Evolutionary conservation across 2,888 invertebrate species (phyloP), one percentile per base, ranked within the genome.

Genomic region (Cremastinae sp.): DNA sequence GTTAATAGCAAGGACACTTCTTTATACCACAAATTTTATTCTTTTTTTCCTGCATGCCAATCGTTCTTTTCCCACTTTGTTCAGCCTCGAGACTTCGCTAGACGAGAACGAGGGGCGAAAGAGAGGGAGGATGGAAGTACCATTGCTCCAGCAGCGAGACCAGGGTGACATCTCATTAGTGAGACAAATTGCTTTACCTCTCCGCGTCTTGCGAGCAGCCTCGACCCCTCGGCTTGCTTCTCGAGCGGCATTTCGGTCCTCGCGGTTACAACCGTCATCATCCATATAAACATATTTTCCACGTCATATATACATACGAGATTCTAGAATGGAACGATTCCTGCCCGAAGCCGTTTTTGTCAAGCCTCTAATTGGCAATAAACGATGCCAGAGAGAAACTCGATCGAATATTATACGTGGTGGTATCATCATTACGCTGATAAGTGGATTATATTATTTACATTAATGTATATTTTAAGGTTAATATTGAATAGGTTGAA

Each of bases 161-260:
- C 84, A 83, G 88, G 86, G 86, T 89, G 89, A 89, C 89, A 89
- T 88, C 89, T 89, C 89, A 89, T 89, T 89, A 89, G 88, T 81
- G 88, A 89, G 88, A 89, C 89, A 89, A 89, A 89, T 89, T 88
- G 89, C 88, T 87, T 87, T 83, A 86, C 86, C 87, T 87, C 86
- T 86, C 49, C 66, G 37, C 64, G 58, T 51, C 66, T 66, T 65
- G 53, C 62, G 45, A 43, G 51, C 61, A 55, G 37, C 72, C 35
- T 64, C 47, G 56, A 28, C 55, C 47, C 65, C 58, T 68, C 28
- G 20, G 41, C 22, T 45, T 8, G 28, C 65, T 70, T 49, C 70
- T 9, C 9, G 9, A 9, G 37, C 18, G 20, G 62, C 71, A 64
- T 53, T 66, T 56, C 56, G 16, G 49, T 16, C 71, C 45, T 61